Base-by-base conservation (phyloP, 2,113 vertebrate species). In the Pteronura brasiliensis region DNA sequence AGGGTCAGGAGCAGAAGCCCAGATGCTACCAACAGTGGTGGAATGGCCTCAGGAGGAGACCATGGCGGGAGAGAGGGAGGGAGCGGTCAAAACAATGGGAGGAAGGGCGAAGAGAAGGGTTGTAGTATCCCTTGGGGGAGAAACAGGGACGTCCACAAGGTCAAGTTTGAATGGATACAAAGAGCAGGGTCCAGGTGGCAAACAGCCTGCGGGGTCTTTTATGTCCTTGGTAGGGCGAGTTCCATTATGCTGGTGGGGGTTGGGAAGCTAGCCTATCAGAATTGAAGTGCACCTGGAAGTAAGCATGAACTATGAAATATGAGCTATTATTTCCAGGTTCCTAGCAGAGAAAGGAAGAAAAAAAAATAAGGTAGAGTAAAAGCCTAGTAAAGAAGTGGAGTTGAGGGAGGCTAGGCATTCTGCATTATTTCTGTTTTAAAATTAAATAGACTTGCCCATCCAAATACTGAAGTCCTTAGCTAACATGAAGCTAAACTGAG, bases 1-100 rank as follows among this genome's bases (percentile, higher is more conserved):
- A 59, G 14, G 59, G 34, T 76, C 2, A 9, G 1, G 2, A 44
- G 29, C 23, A 87, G 81, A 57, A 31, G 3, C 27, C 15, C 31
- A 55, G 47, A 42, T 47, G 29, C 59, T 14, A 29, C n/a, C 23
- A 1, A 3, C 9, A 44, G 20, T 6, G 6, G 4, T 49, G 27
- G 13, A 36, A 55, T 23, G n/a, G 59, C 52, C 21, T 4, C n/a
- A 67, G 57, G 36, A 52, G 25, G 36, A 63, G 52, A 7, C 0
- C 3, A 1, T 29, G 0, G 42, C 11, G 4, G 13, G 27, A 59
- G 42, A n/a, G 29, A 17, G 21, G 18, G 34, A 31, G 18, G 6
- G 21, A 20, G 44, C n/a, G 1, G 1, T 21, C 44, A 44, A 9
- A 83, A 49, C 1, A 5, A 27, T 0, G 29, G 12, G 31, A 27